Evolutionary conservation across 2,888 invertebrate species (phyloP).

Genomic region (Choristoneura rosaceana): DNA sequence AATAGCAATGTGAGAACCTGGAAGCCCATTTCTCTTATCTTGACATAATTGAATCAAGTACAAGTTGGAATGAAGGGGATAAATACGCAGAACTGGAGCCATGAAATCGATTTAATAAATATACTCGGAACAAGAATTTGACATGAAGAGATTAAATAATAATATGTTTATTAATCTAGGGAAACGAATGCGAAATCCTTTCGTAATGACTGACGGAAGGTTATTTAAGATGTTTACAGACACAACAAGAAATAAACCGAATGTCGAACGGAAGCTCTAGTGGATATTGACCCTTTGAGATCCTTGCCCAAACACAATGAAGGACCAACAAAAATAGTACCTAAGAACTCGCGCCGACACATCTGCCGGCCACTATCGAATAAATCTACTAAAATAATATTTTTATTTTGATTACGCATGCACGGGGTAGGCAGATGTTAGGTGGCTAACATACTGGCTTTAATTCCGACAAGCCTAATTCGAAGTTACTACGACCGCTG

Average conservation of each 20-base stretch:
- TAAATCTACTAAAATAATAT: constrained; percentile 85
- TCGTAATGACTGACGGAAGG: constrained; percentile 61
- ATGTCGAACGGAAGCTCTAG: constrained; percentile 75
- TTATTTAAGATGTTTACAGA: constrained; percentile 71
- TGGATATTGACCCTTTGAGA: constrained; percentile 78
- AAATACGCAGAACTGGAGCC: constrained; percentile 50
- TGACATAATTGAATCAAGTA: constrained; percentile 48
- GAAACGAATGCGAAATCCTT: constrained; percentile 48
- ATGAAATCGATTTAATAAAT: constrained; percentile 54
- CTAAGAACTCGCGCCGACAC: constrained; percentile 68
- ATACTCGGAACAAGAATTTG: constrained; percentile 20
- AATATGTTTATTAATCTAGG: constrained; percentile 13
- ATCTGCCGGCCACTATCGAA: constrained; percentile 83
- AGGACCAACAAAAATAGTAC: constrained; percentile 78
- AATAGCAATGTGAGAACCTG: constrained; percentile 49
- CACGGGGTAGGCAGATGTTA: constrained; percentile 82
- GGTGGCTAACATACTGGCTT: constrained; percentile 56
- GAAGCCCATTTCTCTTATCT: constrained; percentile 45
- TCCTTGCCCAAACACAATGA: constrained; percentile 75
- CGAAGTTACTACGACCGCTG: too few species aligned
- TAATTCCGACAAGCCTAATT: constrained; percentile 41
- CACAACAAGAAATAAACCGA: constrained; percentile 68
- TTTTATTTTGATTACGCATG: constrained; percentile 83
- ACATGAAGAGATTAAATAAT: constrained; percentile 37
- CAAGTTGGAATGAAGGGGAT: constrained; percentile 49